These are phyloP conservation scores for Panulirus ornatus DNA, from an alignment of 1,140 invertebrate species.

Conservation along the genomic window DNA sequence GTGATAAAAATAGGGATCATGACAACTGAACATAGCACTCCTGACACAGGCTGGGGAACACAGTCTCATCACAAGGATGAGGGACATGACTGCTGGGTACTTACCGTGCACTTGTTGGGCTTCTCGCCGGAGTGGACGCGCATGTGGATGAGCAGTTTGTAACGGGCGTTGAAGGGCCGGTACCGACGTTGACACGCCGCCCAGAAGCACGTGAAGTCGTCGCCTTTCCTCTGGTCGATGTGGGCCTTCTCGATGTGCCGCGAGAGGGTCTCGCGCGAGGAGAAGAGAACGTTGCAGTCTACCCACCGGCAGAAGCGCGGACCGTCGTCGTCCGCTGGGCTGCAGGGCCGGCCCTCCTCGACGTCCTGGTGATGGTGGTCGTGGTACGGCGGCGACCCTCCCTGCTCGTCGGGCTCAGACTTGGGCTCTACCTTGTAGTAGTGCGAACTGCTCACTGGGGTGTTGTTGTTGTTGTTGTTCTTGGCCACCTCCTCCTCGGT, in stretches of 20 bases:
- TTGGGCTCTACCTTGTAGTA: conserved; percentile 34
- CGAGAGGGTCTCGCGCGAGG: conserved; percentile 88
- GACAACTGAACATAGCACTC: no score
- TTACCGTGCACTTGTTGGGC: conserved; percentile 98
- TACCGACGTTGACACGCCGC: conserved; percentile 89
- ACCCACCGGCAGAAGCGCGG: conserved; percentile 87
- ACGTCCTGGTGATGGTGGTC: conserved; percentile 19
- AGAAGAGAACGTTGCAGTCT: conserved; percentile 88
- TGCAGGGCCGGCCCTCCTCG: conserved; percentile 28
- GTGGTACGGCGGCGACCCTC: background rate
- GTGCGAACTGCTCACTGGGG: background rate
- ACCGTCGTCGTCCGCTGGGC: conserved; percentile 56
- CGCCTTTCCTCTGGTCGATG: conserved; percentile 90
- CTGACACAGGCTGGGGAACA: background rate
- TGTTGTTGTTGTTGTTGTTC: conserved; percentile 46
- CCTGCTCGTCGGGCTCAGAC: conserved; percentile 3
- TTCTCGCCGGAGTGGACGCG: conserved; percentile 98
- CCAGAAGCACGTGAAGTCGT: conserved; percentile 95
- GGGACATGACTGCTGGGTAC: conserved; percentile 77
- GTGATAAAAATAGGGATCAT: no score
- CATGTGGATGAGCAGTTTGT: conserved; percentile 98
- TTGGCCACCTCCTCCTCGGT: conserved; percentile 30
- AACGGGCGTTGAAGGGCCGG: conserved; percentile 95
- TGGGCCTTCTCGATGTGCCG: conserved; percentile 94
- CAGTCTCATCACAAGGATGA: background rate